Evolutionary conservation across 92 coral and sea anemone genomes (phyloP).

Genomic region (Palythoa caribaeorum): DNA sequence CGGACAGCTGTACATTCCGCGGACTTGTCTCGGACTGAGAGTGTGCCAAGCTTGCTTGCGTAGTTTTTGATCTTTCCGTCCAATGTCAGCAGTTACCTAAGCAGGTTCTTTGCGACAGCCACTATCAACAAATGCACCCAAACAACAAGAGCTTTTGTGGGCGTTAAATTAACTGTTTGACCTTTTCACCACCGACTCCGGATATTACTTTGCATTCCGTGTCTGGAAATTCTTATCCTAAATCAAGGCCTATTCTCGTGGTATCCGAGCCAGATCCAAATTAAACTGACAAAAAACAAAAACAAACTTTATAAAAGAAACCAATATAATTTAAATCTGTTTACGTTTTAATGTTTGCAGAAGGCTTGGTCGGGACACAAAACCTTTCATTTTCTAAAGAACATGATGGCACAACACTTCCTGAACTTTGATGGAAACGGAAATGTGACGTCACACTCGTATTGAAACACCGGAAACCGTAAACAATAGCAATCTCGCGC

Average conservation of each 20-base stretch:
- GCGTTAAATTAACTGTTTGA: slow-evolving; percentile 31
- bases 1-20: slow-evolving; percentile 36
- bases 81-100: slow-evolving; percentile 19
- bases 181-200: slow-evolving; percentile 32
- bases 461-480: slow-evolving; percentile 44
- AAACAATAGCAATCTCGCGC: slow-evolving; percentile 54
- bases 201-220: slow-evolving; percentile 30
- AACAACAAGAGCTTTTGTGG: slow-evolving; percentile 46
- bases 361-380: slow-evolving; percentile 32
- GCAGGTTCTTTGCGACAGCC: slow-evolving; percentile 28
- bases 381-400: slow-evolving; percentile 6
- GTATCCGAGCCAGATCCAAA: background rate
- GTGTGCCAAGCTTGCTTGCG: slow-evolving; percentile 11
- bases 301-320: slow-evolving; percentile 14
- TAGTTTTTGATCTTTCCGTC: slow-evolving; percentile 34
- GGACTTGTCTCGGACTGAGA: slow-evolving; percentile 15
- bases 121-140: slow-evolving; percentile 21
- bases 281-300: background rate
- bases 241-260: background rate
- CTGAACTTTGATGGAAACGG: slow-evolving; percentile 50
- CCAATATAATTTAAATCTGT: background rate
- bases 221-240: slow-evolving; percentile 6
- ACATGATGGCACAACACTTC: slow-evolving; percentile 47
- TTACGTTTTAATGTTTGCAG: slow-evolving; percentile 33
- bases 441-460: slow-evolving; percentile 41